Conservation (phyloP, 2,888 invertebrate species). For the Marronus borbonicus region DNA sequence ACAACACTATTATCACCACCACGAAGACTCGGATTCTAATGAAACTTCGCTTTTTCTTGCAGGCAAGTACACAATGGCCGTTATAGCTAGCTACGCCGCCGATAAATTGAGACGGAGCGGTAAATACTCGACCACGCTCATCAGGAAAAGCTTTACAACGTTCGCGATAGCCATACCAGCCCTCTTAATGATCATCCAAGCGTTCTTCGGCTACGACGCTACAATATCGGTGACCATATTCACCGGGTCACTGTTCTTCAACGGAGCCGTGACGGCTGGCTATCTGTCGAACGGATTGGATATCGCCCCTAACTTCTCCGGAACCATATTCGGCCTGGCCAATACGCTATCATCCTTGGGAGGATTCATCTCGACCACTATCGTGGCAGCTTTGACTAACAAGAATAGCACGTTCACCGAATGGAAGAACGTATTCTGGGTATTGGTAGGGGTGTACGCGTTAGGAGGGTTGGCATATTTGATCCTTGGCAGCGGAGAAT, state of each 20-base stretch:
- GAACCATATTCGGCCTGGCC: constrained; percentile 92
- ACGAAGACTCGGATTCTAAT: constrained; percentile 32
- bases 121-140: constrained; percentile 81
- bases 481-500: constrained; percentile 78
- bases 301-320: constrained; percentile 91
- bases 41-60: constrained; percentile 56
- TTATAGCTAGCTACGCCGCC: constrained; percentile 82
- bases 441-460: constrained; percentile 81
- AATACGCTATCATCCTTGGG: constrained; percentile 88
- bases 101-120: constrained; percentile 80
- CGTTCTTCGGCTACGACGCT: constrained; percentile 80
- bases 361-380: constrained; percentile 86
- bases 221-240: constrained; percentile 84
- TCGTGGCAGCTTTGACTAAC: constrained; percentile 85
- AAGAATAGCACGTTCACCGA: constrained; percentile 81
- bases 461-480: constrained; percentile 78
- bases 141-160: constrained; percentile 80
- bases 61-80: constrained; percentile 84
- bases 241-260: constrained; percentile 85
- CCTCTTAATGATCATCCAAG: constrained; percentile 83
- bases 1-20: background rate
- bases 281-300: constrained; percentile 90
- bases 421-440: constrained; percentile 89
- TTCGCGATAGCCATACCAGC: constrained; percentile 78
- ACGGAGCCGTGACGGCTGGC: constrained; percentile 89